Base-by-base conservation (phyloP, 2,888 invertebrate genomes). In the Sceliomorpha sp. region DNA sequence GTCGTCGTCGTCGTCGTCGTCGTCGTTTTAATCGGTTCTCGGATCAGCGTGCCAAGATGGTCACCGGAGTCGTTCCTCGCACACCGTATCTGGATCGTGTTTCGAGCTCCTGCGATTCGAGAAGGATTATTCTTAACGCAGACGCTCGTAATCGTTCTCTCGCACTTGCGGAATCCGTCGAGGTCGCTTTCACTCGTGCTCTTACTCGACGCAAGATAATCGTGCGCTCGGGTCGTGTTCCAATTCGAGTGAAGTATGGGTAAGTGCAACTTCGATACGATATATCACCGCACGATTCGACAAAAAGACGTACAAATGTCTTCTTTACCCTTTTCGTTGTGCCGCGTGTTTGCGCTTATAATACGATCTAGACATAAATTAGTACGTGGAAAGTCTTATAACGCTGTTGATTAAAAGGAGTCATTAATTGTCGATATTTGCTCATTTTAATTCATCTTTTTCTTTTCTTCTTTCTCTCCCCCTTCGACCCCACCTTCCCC, bases 111-210 rank as follows among this genome's bases (percentile, higher is more conserved):
- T 36, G 40, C 53, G 67, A 67, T 64, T 69, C 58, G 14, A 42
- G 39, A 39, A 34, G 51, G 59, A 62, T 73, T 56, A 62, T 68
- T 48, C 63, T 32, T 60, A 56, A 73, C 56, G 56, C 44, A 58
- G 51, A 31, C 56, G 36, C 29, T 34, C 48, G 66, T 76, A 77
- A 79, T 79, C 73, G 71, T 70, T 66, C 50, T 51, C 73, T 79
- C 70, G 79, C 77, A 75, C 58, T 58, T 51, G 51, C 45, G 40
- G 39, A 58, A 66, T 53, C 45, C 47, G 40, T 34, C 26, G 36
- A 47, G 36, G 37, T 34, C 40, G 48, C 48, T 67, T 67, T 67
- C 53, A 59, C 53, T 67, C 24, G 34, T 15, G 17, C 26, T 15
- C 26, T 29, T 9, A 27, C 44, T 10, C 44, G 8, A 17, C 17